phyloP scores from a whole-genome alignment of 2,797 vertebrate species.

The Cossypha dichroa region DNA sequence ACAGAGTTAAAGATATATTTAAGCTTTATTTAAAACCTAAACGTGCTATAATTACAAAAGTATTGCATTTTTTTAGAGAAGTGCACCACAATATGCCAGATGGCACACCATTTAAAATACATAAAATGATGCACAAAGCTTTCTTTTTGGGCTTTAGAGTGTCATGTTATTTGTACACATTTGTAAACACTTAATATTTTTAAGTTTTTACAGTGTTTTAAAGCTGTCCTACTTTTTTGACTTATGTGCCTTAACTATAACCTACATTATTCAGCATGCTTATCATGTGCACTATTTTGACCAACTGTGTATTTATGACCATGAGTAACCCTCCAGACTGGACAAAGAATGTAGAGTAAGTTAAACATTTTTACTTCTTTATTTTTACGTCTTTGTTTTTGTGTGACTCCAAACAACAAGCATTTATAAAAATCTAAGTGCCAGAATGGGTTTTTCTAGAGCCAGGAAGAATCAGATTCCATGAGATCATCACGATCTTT shows the following conservation, averaged over 20 bases:
- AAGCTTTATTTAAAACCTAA: not conserved
- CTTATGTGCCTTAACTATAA: slow-evolving; percentile 82
- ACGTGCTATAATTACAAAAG: not conserved
- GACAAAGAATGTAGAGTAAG: slow-evolving; percentile 95
- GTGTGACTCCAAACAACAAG: not conserved
- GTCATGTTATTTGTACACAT: not conserved
- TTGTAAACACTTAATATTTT: not conserved
- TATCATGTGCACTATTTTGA: slow-evolving; percentile 98
- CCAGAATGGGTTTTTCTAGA: not conserved
- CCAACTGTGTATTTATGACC: slow-evolving; percentile 97
- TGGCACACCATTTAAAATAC: not conserved
- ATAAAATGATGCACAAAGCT: not conserved
- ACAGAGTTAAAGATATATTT: not conserved
- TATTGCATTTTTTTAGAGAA: not conserved
- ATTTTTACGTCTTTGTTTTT: not conserved
- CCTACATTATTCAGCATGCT: slow-evolving; percentile 91
- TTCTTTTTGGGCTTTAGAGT: not conserved
- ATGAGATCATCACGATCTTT: not conserved
- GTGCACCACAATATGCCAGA: not conserved
- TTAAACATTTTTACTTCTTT: slow-evolving; percentile 48
- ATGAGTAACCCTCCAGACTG: slow-evolving; percentile 78
- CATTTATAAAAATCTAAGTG: not conserved
- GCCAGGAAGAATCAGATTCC: not conserved
- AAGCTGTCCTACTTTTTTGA: not conserved
- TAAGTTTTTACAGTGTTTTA: not conserved